Evolutionary conservation across 2,113 vertebrate species (phyloP).

Genomic region (Leptobrachium ailaonicum): DNA sequence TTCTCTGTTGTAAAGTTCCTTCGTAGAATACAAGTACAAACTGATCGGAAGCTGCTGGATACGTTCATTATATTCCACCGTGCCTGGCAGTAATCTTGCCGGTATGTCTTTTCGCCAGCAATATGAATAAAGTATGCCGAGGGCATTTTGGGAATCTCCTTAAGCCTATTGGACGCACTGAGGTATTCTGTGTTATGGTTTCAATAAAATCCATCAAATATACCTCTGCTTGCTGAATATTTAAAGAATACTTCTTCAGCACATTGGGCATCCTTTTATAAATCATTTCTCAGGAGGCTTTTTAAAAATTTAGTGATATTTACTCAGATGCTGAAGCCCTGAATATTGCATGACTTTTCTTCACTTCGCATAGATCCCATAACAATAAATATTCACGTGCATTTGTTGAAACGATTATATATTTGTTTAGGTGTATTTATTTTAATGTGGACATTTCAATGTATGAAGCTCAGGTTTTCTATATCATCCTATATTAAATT

Average conservation of each 20-base stretch:
- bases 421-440: slow-evolving; percentile 19
- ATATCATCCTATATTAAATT: neutral
- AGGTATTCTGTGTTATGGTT: slow-evolving; percentile 27
- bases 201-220: slow-evolving; percentile 37
- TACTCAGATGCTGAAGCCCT: slow-evolving; percentile 41
- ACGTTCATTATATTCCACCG: slow-evolving; percentile 26
- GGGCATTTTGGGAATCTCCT: slow-evolving; percentile 37
- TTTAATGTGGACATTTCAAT: neutral
- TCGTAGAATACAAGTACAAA: slow-evolving; percentile 7
- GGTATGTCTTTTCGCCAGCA: slow-evolving; percentile 8
- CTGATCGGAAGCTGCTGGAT: neutral
- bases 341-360: slow-evolving; percentile 39
- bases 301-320: slow-evolving; percentile 49
- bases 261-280: slow-evolving; percentile 42
- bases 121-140: slow-evolving; percentile 40
- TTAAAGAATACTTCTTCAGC: slow-evolving; percentile 34
- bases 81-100: slow-evolving; percentile 16
- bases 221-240: slow-evolving; percentile 35
- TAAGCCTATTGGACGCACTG: slow-evolving; percentile 21
- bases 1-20: neutral
- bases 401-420: slow-evolving; percentile 26
- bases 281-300: slow-evolving; percentile 45
- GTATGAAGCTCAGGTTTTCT: neutral
- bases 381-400: slow-evolving; percentile 36
- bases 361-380: slow-evolving; percentile 21